Evolutionary conservation across 35 echinoderm and acorn worm species (phyloP).

Genomic region (Acanthaster planci): DNA sequence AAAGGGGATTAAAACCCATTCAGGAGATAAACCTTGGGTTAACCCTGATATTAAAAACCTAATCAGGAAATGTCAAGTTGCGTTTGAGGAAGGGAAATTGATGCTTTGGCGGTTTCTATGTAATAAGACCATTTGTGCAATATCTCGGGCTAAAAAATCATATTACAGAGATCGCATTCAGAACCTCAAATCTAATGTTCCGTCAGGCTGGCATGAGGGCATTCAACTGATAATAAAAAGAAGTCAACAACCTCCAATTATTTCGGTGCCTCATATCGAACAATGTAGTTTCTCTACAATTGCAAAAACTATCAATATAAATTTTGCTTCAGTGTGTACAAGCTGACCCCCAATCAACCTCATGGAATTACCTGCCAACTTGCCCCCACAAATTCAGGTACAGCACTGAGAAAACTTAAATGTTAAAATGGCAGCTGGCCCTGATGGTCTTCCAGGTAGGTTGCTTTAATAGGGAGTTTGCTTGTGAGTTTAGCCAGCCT

Average conservation of each 20-base stretch:
- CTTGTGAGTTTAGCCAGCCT: slow-evolving; percentile 18
- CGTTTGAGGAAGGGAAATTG: slow-evolving; percentile 30
- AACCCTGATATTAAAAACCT: slow-evolving; percentile 26
- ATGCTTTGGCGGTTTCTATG: slow-evolving; percentile 25
- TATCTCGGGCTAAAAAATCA: slow-evolving; percentile 17
- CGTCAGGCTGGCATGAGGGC: slow-evolving; percentile 41
- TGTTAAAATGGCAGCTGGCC: not conserved
- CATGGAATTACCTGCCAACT: not conserved
- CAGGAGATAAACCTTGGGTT: slow-evolving; percentile 47
- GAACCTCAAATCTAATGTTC: slow-evolving; percentile 34
- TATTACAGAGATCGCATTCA: slow-evolving; percentile 29
- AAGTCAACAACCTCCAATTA: not conserved
- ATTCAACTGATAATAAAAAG: slow-evolving; percentile 38
- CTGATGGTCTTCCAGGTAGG: slow-evolving; percentile 15
- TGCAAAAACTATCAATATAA: slow-evolving; percentile 27
- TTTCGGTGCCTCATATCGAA: slow-evolving; percentile 17
- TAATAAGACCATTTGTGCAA: slow-evolving; percentile 22
- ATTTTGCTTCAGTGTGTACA: slow-evolving; percentile 37
- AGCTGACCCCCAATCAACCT: slow-evolving; percentile 26
- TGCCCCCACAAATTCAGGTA: slow-evolving; percentile 12
- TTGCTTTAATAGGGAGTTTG: slow-evolving; percentile 34
- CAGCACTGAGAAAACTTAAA: slow-evolving; percentile 4
- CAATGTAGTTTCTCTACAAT: not conserved
- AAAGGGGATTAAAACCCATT: slow-evolving; percentile 26
- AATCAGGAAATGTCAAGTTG: slow-evolving; percentile 32